A percentile compares a stretch with the other conserved stretches of the same genome.
Evolutionary conservation across 2,113 vertebrate genomes (phyloP).

Genomic region (Aldabrachelys gigantea): DNA sequence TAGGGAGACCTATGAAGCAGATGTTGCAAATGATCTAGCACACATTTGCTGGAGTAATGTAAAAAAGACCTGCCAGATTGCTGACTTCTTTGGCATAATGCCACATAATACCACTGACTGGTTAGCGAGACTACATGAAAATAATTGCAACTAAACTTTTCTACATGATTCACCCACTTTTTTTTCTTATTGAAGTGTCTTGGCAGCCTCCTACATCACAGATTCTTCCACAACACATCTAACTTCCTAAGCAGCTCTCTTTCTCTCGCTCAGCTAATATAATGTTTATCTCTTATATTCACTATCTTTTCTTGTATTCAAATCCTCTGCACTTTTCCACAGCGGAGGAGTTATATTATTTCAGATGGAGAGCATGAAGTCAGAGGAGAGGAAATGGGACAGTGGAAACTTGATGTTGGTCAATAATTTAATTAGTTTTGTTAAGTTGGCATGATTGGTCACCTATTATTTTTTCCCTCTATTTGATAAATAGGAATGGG

Average conservation of each 20-base stretch:
- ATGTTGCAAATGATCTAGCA: conserved; percentile 34
- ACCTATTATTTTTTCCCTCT: not conserved
- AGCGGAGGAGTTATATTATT: not conserved
- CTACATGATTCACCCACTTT: not conserved
- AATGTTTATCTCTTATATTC: not conserved
- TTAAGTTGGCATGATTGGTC: not conserved
- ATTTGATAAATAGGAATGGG: not conserved
- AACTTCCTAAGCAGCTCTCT: not conserved
- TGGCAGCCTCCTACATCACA: not conserved
- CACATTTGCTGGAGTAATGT: conserved; percentile 26
- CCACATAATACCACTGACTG: not conserved
- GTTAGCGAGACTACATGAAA: not conserved
- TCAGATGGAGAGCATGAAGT: not conserved
- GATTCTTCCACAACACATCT: not conserved
- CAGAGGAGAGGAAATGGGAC: not conserved
- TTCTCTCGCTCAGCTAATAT: not conserved
- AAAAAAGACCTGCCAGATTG: conserved; percentile 26
- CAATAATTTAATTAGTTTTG: not conserved
- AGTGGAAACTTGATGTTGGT: not conserved
- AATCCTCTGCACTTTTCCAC: not conserved
- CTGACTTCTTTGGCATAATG: conserved; percentile 27
- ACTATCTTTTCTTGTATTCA: not conserved
- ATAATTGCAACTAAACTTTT: not conserved
- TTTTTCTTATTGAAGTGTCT: not conserved
- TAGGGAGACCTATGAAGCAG: conserved; percentile 27